phyloP scores from a whole-genome alignment of 2,888 invertebrate genomes.

The Miltochrista miniata region DNA sequence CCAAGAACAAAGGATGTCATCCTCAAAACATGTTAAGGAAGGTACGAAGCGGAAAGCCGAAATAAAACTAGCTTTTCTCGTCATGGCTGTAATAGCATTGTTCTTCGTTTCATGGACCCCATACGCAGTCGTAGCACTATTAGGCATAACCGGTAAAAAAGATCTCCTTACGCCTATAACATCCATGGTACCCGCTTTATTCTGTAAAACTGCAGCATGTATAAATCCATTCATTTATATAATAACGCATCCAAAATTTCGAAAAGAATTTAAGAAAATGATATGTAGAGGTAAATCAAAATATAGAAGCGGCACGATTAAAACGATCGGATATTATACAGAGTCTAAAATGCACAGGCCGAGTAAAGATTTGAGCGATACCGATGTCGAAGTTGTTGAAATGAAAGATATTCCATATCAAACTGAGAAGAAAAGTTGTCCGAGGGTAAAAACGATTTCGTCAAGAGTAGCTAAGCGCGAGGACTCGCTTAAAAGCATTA shows the following conservation, averaged over 20 bases:
- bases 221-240: constrained; percentile 92
- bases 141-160: constrained; percentile 87
- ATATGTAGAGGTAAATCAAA: constrained; percentile 67
- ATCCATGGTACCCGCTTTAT: constrained; percentile 90
- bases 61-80: constrained; percentile 86
- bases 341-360: constrained; percentile 61
- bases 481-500: constrained; percentile 62
- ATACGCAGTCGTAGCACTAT: constrained; percentile 89
- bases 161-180: constrained; percentile 86
- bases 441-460: constrained; percentile 59
- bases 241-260: constrained; percentile 90
- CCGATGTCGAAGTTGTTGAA: constrained; percentile 80
- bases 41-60: constrained; percentile 88
- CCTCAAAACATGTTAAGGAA: constrained; percentile 82
- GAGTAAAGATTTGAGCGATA: constrained; percentile 73
- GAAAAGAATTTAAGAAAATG: constrained; percentile 82
- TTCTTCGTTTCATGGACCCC: constrained; percentile 94
- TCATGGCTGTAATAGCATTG: constrained; percentile 87
- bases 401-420: constrained; percentile 77
- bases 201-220: constrained; percentile 92
- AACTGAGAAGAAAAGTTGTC: constrained; percentile 37
- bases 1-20: constrained; percentile 76
- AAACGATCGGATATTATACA: constrained; percentile 61
- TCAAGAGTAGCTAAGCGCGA: constrained; percentile 60
- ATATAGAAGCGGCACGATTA: constrained; percentile 66